phyloP scores from a whole-genome alignment of 2,113 vertebrate genomes.

The Spheniscus mendiculus region DNA sequence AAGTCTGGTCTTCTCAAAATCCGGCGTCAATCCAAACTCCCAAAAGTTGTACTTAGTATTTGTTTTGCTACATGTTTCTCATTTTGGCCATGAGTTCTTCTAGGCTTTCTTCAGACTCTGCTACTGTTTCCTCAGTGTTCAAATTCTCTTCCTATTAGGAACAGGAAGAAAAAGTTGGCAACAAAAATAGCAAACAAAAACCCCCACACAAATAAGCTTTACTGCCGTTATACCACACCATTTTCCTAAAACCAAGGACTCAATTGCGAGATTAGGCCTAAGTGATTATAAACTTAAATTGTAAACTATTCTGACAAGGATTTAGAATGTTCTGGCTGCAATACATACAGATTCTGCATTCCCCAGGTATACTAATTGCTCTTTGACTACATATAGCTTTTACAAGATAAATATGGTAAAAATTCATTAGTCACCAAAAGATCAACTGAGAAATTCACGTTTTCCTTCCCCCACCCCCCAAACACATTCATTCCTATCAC shows the following conservation, averaged over 20 bases:
- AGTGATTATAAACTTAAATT: background rate
- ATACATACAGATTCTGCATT: background rate
- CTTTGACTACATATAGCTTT: background rate
- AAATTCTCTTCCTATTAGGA: constrained; percentile 63
- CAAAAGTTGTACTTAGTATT: background rate
- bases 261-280: background rate
- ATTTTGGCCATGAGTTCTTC: constrained; percentile 96
- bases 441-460: background rate
- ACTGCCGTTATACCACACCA: background rate
- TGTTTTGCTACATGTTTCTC: constrained; percentile 83
- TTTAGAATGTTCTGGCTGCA: background rate
- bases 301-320: background rate
- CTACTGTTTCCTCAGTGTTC: constrained; percentile 70
- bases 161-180: background rate
- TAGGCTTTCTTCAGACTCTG: constrained; percentile 89
- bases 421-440: background rate
- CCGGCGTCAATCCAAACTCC: background rate
- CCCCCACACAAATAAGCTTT: fast-evolving
- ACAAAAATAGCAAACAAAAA: background rate
- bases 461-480: background rate
- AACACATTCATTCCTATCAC: background rate
- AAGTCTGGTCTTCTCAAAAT: background rate
- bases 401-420: background rate
- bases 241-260: background rate
- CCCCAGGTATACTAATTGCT: background rate